Percentiles rank a stretch among this genome's conserved stretches.
Conservation (phyloP, 2,797 vertebrate genomes). For the Sciurus carolinensis region DNA sequence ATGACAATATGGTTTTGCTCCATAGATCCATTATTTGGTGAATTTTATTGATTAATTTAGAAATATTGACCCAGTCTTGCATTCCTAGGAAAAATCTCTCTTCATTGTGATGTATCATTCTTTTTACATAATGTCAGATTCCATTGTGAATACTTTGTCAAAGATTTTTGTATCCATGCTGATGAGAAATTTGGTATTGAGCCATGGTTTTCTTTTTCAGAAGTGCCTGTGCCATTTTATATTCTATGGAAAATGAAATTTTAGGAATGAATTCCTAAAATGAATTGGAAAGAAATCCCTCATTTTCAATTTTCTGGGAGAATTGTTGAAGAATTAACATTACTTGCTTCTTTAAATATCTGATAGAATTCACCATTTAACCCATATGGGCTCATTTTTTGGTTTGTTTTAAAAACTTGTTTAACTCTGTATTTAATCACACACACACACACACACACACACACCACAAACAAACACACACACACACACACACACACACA, state of each 20-base stretch:
- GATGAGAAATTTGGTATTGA: background rate
- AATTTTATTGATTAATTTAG: background rate
- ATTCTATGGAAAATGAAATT: background rate
- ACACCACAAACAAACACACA: too few relatives aligned
- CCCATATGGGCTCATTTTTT: background rate
- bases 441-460: too few relatives aligned
- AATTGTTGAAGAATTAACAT: background rate
- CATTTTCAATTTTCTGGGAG: background rate
- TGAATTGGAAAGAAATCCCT: background rate
- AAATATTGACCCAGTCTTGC: background rate
- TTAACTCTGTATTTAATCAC: background rate
- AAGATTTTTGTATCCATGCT: background rate
- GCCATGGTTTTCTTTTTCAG: background rate
- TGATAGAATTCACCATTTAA: background rate
- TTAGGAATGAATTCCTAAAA: background rate
- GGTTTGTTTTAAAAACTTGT: background rate
- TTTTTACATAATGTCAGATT: background rate
- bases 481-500: background rate
- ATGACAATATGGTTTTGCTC: background rate
- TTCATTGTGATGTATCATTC: background rate
- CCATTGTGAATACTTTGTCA: too few relatives aligned
- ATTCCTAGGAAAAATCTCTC: background rate
- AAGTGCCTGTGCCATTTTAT: background rate
- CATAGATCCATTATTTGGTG: background rate
- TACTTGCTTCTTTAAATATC: background rate